Conservation (phyloP, 2,113 vertebrate genomes). For the Syrmaticus mikado region DNA sequence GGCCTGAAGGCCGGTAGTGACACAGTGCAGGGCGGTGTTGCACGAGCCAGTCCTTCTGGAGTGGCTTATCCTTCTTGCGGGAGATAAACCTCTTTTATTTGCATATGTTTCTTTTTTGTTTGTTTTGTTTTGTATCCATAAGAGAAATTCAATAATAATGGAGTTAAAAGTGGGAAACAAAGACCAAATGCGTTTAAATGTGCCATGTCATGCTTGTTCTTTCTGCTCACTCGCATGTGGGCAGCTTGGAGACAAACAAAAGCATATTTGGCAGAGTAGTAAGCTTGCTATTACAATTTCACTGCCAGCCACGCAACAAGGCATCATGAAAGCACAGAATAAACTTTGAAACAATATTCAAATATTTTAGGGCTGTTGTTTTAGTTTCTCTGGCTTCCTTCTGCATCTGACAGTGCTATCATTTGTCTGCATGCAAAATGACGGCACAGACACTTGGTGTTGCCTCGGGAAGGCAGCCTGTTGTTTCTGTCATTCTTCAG, state of each 20-base stretch:
- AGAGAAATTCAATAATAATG: too few species aligned
- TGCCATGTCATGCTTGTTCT: rapidly evolving
- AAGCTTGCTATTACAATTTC: rapidly evolving
- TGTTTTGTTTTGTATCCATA: background rate
- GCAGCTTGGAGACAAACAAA: background rate
- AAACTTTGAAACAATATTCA: rapidly evolving
- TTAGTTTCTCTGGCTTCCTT: rapidly evolving
- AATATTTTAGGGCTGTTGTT: rapidly evolving
- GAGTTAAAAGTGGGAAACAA: too few species aligned
- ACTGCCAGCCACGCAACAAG: background rate
- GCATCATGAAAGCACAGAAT: too few species aligned
- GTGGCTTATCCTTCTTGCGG: background rate
- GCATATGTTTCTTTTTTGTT: too few species aligned
- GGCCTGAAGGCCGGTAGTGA: rapidly evolving
- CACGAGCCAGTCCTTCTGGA: background rate
- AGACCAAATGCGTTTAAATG: background rate
- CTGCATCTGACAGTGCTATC: background rate
- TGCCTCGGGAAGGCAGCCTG: rapidly evolving
- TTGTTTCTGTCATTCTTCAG: rapidly evolving
- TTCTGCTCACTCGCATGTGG: background rate
- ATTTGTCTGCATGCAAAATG: rapidly evolving
- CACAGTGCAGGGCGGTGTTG: rapidly evolving
- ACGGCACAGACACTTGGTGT: rapidly evolving
- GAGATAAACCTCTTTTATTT: background rate
- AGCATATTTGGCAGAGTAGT: rapidly evolving